Evolutionary conservation across 2,888 invertebrate species (phyloP).

Genomic region (Drosophila monieri): DNA sequence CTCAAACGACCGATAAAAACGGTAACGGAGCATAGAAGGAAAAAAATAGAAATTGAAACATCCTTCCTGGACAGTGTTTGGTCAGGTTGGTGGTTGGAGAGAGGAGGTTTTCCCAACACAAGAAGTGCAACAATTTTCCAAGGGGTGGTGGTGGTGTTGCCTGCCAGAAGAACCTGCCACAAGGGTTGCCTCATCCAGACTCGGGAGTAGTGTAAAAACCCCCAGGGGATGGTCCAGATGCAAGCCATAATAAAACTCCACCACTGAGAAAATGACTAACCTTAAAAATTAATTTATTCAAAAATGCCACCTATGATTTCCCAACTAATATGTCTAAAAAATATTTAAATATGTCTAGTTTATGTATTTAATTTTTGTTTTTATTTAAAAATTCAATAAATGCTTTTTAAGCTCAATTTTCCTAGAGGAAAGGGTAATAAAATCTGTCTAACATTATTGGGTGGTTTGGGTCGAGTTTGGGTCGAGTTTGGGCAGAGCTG

Average conservation of each 20-base stretch:
- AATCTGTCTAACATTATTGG: slow-evolving; percentile 68
- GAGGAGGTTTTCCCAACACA: slow-evolving; percentile 38
- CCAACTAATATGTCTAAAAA: neutral
- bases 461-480: slow-evolving; percentile 21
- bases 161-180: slow-evolving; percentile 70
- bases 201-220: slow-evolving; percentile 11
- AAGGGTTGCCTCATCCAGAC: slow-evolving; percentile 66
- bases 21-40: slow-evolving; percentile 52
- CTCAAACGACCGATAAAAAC: slow-evolving; percentile 71
- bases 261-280: slow-evolving; percentile 5
- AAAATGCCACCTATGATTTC: neutral
- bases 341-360: too few relatives aligned
- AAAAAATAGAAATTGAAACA: slow-evolving; percentile 79
- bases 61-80: slow-evolving; percentile 65
- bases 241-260: slow-evolving; percentile 16
- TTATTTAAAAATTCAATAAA: neutral
- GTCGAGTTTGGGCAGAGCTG: neutral
- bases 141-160: slow-evolving; percentile 21
- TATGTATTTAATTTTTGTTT: neutral
- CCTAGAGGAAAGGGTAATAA: slow-evolving; percentile 65
- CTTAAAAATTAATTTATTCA: neutral
- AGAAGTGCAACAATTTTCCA: slow-evolving; percentile 71
- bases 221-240: slow-evolving; percentile 34
- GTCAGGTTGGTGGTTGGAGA: slow-evolving; percentile 29
- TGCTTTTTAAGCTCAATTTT: slow-evolving; percentile 3